Base-by-base conservation (phyloP, 2,888 invertebrate species). In the Trilocha varians region DNA sequence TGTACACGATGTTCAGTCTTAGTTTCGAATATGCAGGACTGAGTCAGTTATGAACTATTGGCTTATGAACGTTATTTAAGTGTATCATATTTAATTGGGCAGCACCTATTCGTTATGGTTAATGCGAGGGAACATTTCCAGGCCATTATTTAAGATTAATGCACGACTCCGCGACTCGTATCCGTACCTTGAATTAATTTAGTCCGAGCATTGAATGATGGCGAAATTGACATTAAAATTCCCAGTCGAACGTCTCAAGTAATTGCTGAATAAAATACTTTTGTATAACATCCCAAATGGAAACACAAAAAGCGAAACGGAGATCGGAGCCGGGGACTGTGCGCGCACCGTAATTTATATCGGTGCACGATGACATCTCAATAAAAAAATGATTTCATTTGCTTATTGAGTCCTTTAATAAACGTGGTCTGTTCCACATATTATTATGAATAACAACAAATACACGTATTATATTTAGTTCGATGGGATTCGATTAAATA, bases 311-410 rank as follows among this genome's bases (percentile, higher is more conserved):
- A 75, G 67, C 68, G 65, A 70, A 62, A 54, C 64, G 56, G 54
- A 59, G 58, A 60, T 50, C 61, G 53, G 50, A 57, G 53, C 61
- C 50, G 57, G 57, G 65, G 69, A 62, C 66, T 69, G 68, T 66
- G 75, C 69, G 72, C 65, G 65, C 65, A 42, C 55, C 58, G 77
- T 80, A 78, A 84, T 83, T 84, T 84, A 84, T 84, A 79, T 80
- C 76, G 64, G 73, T 64, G 67, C 69, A 70, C 69, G 84, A 82
- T 82, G 84, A 85, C 84, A 83, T 75, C 79, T 84, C 77, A 84
- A 84, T 84, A 85, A 85, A 83, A 82, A 85, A 84, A 83, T 82
- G 77, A 83, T 84, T 83, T 78, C 84, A 84, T 84, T 85, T 85
- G 84, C 80, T 85, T 85, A 85, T 84, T 83, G 83, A 82, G 80